These are phyloP conservation scores for Crossocerus cetratus DNA, from an alignment of 2,888 invertebrate genomes.

Conservation along the genomic window DNA sequence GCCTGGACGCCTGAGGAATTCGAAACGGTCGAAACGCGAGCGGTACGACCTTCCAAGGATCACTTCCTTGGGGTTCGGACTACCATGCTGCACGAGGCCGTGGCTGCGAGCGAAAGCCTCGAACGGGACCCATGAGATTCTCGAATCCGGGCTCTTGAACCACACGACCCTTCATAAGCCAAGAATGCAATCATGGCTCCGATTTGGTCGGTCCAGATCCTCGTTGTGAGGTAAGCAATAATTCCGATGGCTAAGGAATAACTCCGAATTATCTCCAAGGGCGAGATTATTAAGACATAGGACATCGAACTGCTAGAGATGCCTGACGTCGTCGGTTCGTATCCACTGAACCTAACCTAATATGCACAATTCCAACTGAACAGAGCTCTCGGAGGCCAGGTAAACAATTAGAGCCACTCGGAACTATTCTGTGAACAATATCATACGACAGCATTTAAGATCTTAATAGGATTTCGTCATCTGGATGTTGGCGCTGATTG, in stretches of 20 bases:
- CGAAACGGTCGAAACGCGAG: conserved; percentile 60
- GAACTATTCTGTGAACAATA: too few species aligned
- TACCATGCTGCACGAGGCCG: conserved; percentile 56
- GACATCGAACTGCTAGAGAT: too few species aligned
- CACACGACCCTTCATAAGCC: conserved; percentile 51
- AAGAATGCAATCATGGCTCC: conserved; percentile 53
- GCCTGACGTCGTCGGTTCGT: too few species aligned
- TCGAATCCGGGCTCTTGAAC: conserved; percentile 43
- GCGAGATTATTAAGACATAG: neutral
- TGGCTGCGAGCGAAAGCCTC: conserved; percentile 58
- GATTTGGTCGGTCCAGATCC: conserved; percentile 43
- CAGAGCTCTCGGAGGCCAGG: too few species aligned
- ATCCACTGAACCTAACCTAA: too few species aligned
- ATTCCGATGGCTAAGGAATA: too few species aligned
- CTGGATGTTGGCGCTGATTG: too few species aligned
- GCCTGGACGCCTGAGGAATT: conserved; percentile 55
- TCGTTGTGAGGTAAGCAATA: conserved; percentile 8
- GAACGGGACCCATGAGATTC: conserved; percentile 60
- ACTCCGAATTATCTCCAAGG: neutral
- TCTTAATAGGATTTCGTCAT: too few species aligned
- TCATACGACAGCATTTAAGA: too few species aligned
- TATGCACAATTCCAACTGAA: too few species aligned
- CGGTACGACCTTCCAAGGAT: conserved; percentile 60
- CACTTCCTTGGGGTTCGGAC: conserved; percentile 55
- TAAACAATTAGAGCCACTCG: too few species aligned